Conservation (phyloP, 2,797 vertebrate genomes). For the Heteromormyrus szaboi region DNA sequence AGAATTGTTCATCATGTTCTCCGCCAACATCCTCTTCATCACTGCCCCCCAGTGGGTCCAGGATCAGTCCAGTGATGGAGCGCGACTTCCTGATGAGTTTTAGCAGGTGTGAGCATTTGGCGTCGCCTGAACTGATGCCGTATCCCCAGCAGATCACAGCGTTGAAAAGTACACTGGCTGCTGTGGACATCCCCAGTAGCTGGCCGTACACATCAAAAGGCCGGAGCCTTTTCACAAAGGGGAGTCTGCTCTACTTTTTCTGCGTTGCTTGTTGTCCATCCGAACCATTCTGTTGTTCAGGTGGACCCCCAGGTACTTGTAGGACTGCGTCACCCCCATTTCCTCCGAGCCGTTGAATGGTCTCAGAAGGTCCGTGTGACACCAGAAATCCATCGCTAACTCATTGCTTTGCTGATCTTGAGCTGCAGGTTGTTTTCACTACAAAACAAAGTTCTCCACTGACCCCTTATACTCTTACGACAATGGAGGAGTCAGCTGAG, state of each 20-base stretch:
- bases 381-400: background rate
- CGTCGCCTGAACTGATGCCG: background rate
- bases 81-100: background rate
- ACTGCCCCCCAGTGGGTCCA: background rate
- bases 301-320: background rate
- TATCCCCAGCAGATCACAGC: background rate
- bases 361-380: background rate
- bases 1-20: background rate
- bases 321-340: background rate
- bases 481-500: background rate
- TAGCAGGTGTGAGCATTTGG: background rate
- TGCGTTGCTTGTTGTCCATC: background rate
- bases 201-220: background rate
- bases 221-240: background rate
- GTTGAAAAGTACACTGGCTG: background rate
- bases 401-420: background rate
- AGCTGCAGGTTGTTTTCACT: background rate
- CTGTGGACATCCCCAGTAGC: background rate
- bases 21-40: background rate
- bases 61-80: background rate
- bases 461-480: background rate
- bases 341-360: background rate
- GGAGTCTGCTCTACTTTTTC: background rate
- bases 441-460: background rate
- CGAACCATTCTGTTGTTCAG: background rate